Evolutionary conservation across 2,797 vertebrate species (phyloP), one percentile per base, ranked within the genome.

Genomic region (Liasis olivaceus): DNA sequence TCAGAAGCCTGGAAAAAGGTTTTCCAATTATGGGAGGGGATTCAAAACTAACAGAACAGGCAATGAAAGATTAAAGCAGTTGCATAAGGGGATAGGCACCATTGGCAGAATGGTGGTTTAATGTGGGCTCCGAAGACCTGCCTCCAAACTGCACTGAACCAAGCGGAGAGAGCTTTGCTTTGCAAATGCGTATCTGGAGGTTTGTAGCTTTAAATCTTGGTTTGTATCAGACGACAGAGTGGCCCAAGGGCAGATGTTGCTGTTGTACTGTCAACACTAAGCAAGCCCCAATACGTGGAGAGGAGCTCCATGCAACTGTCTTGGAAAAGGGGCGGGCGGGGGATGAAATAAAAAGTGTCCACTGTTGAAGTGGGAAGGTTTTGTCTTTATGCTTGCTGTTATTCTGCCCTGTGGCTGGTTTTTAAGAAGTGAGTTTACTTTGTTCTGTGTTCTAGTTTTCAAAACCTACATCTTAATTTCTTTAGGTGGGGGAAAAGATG

Each of bases 21-120:
- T 96, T 95, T 91, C 91, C 91, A 96, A 95, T 94, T 93, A 95
- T 62, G 58, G 92, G 69, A 91, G 26, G 95, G 54, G 31, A 77
- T 92, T 95, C 93, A 92, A 96, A 91, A 2, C 87, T 95, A 91
- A 94, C 93, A 94, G 81, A 11, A 92, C 81, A 94, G 91, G 63
- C 58, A 95, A 91, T 0, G 12, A 84, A 56, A 85, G 91, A 94
- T 89, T 93, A 89, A 51, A 91, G 90, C 91, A 88, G 93, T 36
- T 89, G 26, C n/a, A 22, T 91, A 94, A 88, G 54, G 14, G 94
- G 93, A 86, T 90, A 96, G 56, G 42, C 90, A 26, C 54, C 14
- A 26, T 69, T 91, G 90, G 94, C 89, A 92, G 56, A 1, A 88
- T 92, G 31, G 36, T 42, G 36, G 36, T 72, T 96, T 93, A 93